Evolutionary conservation across 2,888 invertebrate genomes (phyloP), one percentile per base, ranked within the genome.

Genomic region (Caenorhabditis imperialis): DNA sequence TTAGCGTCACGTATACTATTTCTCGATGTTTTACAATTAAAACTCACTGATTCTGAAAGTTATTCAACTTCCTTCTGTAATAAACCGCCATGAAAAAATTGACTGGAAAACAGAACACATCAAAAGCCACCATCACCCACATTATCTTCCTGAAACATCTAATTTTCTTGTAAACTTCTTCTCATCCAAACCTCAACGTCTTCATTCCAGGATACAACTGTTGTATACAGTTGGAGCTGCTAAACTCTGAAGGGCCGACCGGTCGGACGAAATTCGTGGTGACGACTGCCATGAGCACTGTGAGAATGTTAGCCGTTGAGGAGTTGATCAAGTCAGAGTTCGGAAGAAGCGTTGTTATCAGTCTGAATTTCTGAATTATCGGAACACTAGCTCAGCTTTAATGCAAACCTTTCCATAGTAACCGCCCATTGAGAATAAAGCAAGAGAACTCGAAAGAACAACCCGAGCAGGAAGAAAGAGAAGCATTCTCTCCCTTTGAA

Each of bases 401-500:
- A 30, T 30, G 7, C 20, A 3, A 18, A 67, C 67, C 62, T 22
- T 33, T 71, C 70, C 1, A 62, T 33, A 20, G 70, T 71, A 18
- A 62, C 14, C 1, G 54, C 54, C 35, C 22, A 48, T 18, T 71
- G 70, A 2, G 61, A 55, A 27, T 37, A 47, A 6, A 62, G 18
- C 18, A 71, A 37, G 3, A 71, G n/a, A 27, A 54, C 16, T 10
- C 70, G 47, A 5, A 62, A 16, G 12, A 71, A 55, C 1, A 71
- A 45, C 2, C 70, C 61, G 27, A 71, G n/a, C 3, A 71, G 1
- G 23, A 53, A 71, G 10, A 48, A 22, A 16, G 22, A 55, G 23
- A 55, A 71, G 44, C 70, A 71, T 35, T 71, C 70, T 18, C 22
- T 18, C 8, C 70, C 70, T 6, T 50, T 20, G 22, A 71, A 71